Base-by-base conservation (phyloP, 2,888 invertebrate genomes). In the Craniophora ligustri region DNA sequence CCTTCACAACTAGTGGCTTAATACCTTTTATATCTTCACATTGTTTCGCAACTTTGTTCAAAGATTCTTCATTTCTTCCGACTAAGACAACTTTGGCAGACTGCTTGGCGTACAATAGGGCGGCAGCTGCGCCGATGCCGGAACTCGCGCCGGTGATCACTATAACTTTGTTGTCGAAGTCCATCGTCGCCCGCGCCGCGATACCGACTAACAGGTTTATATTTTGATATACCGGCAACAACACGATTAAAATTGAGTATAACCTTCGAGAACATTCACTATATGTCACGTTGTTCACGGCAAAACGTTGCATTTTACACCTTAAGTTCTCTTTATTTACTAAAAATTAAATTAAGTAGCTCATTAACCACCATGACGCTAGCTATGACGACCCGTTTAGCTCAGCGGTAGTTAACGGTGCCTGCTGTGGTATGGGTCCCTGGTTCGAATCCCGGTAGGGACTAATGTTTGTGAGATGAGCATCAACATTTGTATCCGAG, bases 91-190 rank as follows among this genome's bases (percentile, higher is more conserved):
- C 80, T 67, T 88, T 91, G 7, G 95, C 96, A 13, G 96, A 96
- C 63, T 95, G 90, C 75, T 95, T 93, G 3, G 96, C 94, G 76
- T 96, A 96, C 71, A 95, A 92, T 10, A 95, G 70, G 5, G 96
- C 96, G 2, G 96, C 94, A 46, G 94, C 95, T 39, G 95, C 95
- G 6, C 97, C 97, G 50, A 97, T 97, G 4, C 97, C 97, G 34
- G 96, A 95, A 82, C 96, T 96, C 7, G 96, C 96, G 35, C 96
- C 96, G 3, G 95, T 95, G 51, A 95, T 92, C 39, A 95, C 82
- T 19, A 95, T 90, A 39, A 95, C 94, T 92, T 95, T 95, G 61
- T 94, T 92, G 36, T 79, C 79, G 84, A 95, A 95, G 87, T 93
- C 94, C 95, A 95, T 95, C 74, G 69, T 79, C 58, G 56, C 21